Evolutionary conservation across 2,113 vertebrate species (phyloP), one percentile per base, ranked within the genome.

Genomic region (Oryzias melastigma): DNA sequence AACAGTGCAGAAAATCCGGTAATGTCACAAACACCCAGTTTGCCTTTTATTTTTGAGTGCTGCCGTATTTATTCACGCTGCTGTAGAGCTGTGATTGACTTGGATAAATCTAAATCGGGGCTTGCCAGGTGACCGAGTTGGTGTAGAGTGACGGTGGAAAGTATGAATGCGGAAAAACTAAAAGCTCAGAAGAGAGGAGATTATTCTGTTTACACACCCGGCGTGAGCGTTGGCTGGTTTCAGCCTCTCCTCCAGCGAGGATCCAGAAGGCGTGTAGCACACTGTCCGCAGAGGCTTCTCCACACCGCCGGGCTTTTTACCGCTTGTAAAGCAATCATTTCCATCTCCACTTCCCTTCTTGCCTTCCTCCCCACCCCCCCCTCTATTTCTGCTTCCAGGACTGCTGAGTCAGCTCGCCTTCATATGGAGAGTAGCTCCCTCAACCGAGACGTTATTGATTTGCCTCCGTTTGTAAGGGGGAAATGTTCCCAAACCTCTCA

Each of bases 361-460:
- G 35, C 35, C 35, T 8, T 35, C 35, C 55, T 17, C 7, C 47
- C 67, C 50, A 56, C 19, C 52, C 61, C 52, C 61, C 13, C 49
- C 68, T 41, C 52, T 55, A 60, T 53, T 56, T 52, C 25, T 20
- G 76, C 73, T 50, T 55, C 57, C 27, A 50, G 78, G 56, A 53
- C 58, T 83, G 90, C 88, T 85, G 89, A 90, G 69, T 90, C 85
- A 88, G 88, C 87, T 53, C 72, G 59, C 72, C 84, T 78, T 80
- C 77, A 42, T 82, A 85, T 88, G 82, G 84, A 85, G 81, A 87
- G 83, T 74, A 73, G 80, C 69, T 84, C 73, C 70, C 67, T 82
- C 78, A 83, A 79, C 81, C 71, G 77, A 91, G 85, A 88, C 82
- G 41, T 75, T 90, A 90, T 90, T 86, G 88, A 91, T 90, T 89